A percentile compares a stretch with the other conserved stretches of the same genome.
Conservation (phyloP, 2,797 vertebrate species). For the Phrynocephalus guinanensis region DNA sequence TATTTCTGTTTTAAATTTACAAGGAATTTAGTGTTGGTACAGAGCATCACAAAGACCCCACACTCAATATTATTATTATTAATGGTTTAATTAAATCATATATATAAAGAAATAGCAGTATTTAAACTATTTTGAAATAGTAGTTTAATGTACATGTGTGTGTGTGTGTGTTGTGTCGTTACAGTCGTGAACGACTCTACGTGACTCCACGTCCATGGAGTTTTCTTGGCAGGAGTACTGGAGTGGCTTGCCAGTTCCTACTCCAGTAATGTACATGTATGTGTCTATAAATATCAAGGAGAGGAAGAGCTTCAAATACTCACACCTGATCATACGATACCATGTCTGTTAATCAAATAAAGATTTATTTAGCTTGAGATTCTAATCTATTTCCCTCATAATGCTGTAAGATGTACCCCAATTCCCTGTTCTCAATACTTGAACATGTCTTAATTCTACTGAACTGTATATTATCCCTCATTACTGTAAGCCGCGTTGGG, state of each 20-base stretch:
- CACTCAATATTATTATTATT: not conserved
- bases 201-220: no score
- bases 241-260: no score
- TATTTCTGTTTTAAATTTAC: not conserved
- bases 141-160: no score
- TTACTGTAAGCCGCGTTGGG: no score
- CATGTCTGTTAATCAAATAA: not conserved
- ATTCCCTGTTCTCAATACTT: no score
- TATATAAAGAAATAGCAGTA: not conserved
- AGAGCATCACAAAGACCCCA: not conserved
- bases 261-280: not conserved
- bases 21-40: not conserved
- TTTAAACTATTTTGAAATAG: not conserved
- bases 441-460: no score
- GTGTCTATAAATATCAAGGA: not conserved
- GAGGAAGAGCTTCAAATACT: not conserved
- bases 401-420: no score
- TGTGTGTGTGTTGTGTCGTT: no score
- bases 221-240: no score
- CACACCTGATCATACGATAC: not conserved
- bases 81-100: not conserved
- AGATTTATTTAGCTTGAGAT: not conserved
- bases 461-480: no score
- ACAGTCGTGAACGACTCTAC: no score
- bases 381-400: not conserved